Evolutionary conservation across 2,888 invertebrate species (phyloP).

Genomic region (Lepeophtheirus nordmannii): DNA sequence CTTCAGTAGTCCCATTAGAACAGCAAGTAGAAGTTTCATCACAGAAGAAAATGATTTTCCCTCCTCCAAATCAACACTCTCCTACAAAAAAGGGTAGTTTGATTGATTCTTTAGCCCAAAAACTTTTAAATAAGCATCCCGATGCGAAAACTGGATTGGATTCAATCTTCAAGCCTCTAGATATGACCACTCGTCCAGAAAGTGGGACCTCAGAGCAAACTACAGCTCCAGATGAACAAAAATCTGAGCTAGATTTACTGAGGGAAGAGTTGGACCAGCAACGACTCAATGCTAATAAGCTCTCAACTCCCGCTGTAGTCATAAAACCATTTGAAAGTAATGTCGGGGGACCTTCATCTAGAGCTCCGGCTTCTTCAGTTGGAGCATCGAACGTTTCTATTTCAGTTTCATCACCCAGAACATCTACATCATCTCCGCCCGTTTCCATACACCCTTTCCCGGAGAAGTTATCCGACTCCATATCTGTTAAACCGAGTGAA

Average conservation of each 20-base stretch:
- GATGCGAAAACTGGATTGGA: too few species aligned
- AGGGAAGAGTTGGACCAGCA: conserved; percentile 5
- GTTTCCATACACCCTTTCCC: too few species aligned
- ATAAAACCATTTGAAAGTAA: too few species aligned
- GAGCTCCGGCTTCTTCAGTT: not conserved
- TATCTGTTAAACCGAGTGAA: not conserved
- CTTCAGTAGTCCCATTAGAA: too few species aligned
- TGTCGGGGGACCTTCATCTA: too few species aligned
- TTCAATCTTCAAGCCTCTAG: not conserved
- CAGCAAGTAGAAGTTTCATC: too few species aligned
- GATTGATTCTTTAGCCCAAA: conserved; percentile 14
- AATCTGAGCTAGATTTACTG: conserved; percentile 20
- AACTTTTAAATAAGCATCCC: not conserved
- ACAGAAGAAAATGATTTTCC: not conserved
- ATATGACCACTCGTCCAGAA: conserved; percentile 6
- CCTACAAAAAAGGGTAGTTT: conserved; percentile 13
- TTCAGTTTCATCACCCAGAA: not conserved
- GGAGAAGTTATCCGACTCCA: too few species aligned
- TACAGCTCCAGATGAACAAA: not conserved
- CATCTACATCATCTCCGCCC: not conserved
- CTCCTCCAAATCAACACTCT: not conserved
- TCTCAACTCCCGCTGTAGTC: too few species aligned
- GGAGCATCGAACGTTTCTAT: too few species aligned
- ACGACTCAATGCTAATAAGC: too few species aligned
- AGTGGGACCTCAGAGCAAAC: not conserved